Evolutionary conservation across 2,888 invertebrate genomes (phyloP), one percentile per base, ranked within the genome.

Genomic region (Micropterix aruncella): DNA sequence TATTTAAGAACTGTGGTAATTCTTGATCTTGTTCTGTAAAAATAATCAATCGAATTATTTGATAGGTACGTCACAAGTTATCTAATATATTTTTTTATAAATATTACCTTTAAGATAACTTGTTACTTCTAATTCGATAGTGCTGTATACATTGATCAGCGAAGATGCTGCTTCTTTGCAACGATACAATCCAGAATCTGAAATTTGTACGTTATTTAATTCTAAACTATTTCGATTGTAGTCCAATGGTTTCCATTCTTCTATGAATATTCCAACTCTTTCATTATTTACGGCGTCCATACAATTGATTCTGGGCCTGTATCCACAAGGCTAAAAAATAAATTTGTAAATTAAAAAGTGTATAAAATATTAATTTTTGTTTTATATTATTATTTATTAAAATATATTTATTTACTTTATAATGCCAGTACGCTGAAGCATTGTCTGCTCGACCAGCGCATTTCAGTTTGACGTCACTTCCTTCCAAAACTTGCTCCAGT

Each of bases 331-430:
- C 50, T 51, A 42, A n/a, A 43, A 39, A 37, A 17, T 18, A 36
- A 40, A 36, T n/a, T n/a, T n/a, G n/a, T n/a, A 18, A 18, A 42
- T 36, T 16, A 5, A 7, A 37, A 15, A 9, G 17, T 19, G 12
- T 36, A 16, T 3, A 36, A 3, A 5, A 36, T 12, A 42, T 37
- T 4, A 19, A 18, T 42, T 14, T 14, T 14, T 12, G 16, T 42
- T 38, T 43, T 5, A 38, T 16, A 19, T 40, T 18, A 19, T 14
- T 3, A 41, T 16, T 12, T n/a, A n/a, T n/a, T n/a, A n/a, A n/a
- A n/a, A n/a, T n/a, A n/a, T n/a, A n/a, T n/a, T n/a, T n/a, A n/a
- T 18, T 17, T 45, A 51, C 50, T 46, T 51, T 51, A 44, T 42
- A 51, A 15, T 51, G 47, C 50, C 50, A 51, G 36, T 40, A 38